Conservation (phyloP, 2,888 invertebrate genomes). For the Allophyes oxyacanthae region DNA sequence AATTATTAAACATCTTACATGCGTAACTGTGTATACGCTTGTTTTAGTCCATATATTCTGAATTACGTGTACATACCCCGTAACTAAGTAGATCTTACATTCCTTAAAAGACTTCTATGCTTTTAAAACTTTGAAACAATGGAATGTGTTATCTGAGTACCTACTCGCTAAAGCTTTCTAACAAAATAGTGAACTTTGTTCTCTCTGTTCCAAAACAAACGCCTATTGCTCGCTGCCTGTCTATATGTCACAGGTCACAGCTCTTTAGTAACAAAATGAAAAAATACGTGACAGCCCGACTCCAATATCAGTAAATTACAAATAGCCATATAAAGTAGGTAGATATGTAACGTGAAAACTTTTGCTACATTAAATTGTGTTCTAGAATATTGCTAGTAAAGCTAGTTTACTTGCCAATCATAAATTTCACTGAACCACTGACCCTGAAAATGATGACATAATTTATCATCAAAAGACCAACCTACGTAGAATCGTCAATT, state of each 20-base stretch:
- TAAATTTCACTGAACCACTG: no score
- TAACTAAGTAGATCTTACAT: no score
- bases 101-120: conserved; percentile 15
- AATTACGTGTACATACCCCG: no score
- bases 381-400: no score
- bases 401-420: no score
- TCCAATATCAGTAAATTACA: conserved; percentile 30
- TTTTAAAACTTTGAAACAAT: conserved; percentile 19
- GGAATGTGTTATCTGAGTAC: conserved; percentile 19
- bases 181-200: conserved; percentile 38
- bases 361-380: not conserved
- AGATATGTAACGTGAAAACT: not conserved
- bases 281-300: conserved; percentile 23
- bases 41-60: no score
- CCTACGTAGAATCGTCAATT: no score
- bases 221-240: conserved; percentile 29
- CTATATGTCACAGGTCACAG: conserved; percentile 49
- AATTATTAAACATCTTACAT: no score
- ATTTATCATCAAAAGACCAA: no score
- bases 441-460: no score
- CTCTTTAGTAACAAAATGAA: conserved; percentile 43
- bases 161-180: conserved; percentile 30
- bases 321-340: conserved; percentile 1
- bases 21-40: no score
- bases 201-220: conserved; percentile 32